These are phyloP conservation scores for Cydia splendana DNA, from an alignment of 1,140 invertebrate genomes.

Conservation along the genomic window DNA sequence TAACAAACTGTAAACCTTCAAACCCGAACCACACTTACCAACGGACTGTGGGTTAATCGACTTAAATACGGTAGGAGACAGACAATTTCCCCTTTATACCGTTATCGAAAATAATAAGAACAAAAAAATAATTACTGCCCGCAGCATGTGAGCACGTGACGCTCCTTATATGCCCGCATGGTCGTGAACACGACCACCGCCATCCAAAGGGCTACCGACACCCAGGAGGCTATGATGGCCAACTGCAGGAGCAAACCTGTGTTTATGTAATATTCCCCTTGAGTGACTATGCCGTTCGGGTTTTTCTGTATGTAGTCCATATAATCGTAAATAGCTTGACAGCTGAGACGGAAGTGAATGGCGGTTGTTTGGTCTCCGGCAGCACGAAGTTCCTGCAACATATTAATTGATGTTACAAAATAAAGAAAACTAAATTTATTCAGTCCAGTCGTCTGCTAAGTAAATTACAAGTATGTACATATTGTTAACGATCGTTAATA, in stretches of 20 bases:
- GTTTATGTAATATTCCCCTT: constrained; percentile 82
- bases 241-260: constrained; percentile 82
- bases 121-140: constrained; percentile 56
- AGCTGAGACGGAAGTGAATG: constrained; percentile 83
- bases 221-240: constrained; percentile 81
- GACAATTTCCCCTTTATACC: no score
- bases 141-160: constrained; percentile 72
- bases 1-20: no score
- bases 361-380: constrained; percentile 81
- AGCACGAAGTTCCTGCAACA: constrained; percentile 78
- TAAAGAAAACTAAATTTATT: not conserved
- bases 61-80: no score
- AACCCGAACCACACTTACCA: no score
- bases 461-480: not conserved
- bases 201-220: constrained; percentile 82
- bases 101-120: not conserved
- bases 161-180: constrained; percentile 77
- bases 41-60: no score
- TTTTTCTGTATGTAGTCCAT: constrained; percentile 87
- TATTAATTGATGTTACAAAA: no score
- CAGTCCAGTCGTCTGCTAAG: not conserved
- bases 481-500: no score
- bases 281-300: constrained; percentile 72
- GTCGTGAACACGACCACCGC: constrained; percentile 80
- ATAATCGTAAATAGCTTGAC: constrained; percentile 85